Evolutionary conservation across 2,797 vertebrate genomes (phyloP), one percentile per base, ranked within the genome.

Genomic region (Antennarius maculatus): DNA sequence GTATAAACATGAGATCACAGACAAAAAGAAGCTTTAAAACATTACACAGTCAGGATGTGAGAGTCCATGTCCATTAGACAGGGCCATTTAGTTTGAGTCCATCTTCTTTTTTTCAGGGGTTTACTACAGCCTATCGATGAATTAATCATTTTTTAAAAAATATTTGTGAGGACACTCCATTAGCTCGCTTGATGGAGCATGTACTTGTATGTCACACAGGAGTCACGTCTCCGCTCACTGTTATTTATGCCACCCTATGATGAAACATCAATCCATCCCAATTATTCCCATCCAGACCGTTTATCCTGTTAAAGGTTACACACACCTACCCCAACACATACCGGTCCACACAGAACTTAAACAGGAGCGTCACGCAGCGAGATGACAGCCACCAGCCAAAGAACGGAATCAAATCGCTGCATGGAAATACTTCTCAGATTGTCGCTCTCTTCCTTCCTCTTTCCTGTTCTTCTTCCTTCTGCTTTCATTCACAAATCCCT

Each of bases 211-310:
- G 31, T 34, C 5, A 5, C 5, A 5, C 31, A 5, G 31, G 5
- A 34, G 31, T 5, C 7, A 34, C 31, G 1, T 34, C 23, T 34
- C 31, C 31, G 7, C 31, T 34, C 31, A 4, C 3, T 5, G 31
- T 34, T 34, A 5, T 5, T 34, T 34, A 34, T 34, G 31, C 31
- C 31, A 34, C 31, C 31, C 31, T 34, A 23, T 23, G 31, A 34
- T 34, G 31, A 39, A 9, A 39, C 37, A 39, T 39, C 37, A 1
- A 66, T 51, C 29, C 45, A 54, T 68, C 23, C 0, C 28, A 28
- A 54, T 61, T 27, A 47, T 46, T 58, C 45, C 67, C 65, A 71
- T 70, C 28, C 16, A 58, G 54, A 53, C 17, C 45, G 18, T 59
- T 61, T 59, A 47, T 74, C 41, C 29, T 34, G 46, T 57, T 53